Conservation (phyloP, 2,113 vertebrate genomes). For the Lasiurus cinereus region DNA sequence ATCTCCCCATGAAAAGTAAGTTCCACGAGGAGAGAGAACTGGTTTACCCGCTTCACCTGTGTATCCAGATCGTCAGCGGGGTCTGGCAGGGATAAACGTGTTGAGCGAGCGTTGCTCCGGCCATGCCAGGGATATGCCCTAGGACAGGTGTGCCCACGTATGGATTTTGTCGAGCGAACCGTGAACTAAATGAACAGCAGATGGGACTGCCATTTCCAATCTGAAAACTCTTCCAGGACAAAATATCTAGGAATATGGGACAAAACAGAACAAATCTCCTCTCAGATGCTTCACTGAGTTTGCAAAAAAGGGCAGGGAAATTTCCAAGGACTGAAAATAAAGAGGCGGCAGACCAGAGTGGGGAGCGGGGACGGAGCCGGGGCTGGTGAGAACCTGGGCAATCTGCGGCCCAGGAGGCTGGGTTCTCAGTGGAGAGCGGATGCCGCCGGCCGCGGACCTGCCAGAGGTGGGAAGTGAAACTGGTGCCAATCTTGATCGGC, state of each 20-base stretch:
- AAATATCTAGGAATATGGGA: not conserved
- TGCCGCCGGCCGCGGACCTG: not conserved
- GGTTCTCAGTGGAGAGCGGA: not conserved
- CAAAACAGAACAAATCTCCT: not conserved
- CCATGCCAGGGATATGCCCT: not conserved
- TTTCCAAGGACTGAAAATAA: not conserved
- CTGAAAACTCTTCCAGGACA: not conserved
- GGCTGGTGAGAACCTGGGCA: not conserved
- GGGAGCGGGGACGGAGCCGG: accelerated
- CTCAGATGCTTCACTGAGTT: not conserved
- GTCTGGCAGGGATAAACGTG: not conserved
- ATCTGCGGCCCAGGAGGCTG: not conserved
- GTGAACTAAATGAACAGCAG: not conserved
- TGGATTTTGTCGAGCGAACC: not conserved
- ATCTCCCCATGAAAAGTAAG: not conserved
- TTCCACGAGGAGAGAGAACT: not conserved
- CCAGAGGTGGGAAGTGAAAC: not conserved
- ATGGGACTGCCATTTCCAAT: not conserved
- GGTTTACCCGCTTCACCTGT: not conserved
- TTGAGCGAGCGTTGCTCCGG: accelerated
- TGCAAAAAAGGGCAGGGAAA: not conserved
- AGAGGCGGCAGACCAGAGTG: not conserved
- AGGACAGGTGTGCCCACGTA: accelerated
- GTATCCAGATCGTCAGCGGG: not conserved
- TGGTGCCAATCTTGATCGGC: not conserved